These are phyloP conservation scores for Calliphora vicina DNA, from an alignment of 1,140 invertebrate genomes.

Conservation along the genomic window DNA sequence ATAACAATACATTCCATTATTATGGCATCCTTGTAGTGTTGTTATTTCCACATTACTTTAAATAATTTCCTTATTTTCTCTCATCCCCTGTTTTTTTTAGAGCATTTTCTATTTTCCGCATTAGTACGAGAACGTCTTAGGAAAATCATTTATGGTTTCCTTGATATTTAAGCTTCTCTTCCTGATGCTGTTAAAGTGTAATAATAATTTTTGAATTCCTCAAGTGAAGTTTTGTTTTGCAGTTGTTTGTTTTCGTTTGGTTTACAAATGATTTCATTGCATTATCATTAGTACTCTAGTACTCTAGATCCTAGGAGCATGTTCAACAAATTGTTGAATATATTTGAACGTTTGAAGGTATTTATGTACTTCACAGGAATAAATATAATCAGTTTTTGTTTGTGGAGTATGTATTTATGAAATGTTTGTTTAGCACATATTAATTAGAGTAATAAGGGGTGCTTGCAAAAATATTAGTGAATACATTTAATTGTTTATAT, in stretches of 20 bases:
- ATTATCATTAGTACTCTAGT: neutral
- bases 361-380: neutral
- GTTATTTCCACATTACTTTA: conserved; percentile 1
- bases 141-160: conserved; percentile 5
- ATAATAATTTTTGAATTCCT: conserved; percentile 5
- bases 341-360: too few relatives aligned
- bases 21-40: neutral
- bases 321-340: neutral
- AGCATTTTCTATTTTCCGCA: neutral
- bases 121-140: neutral
- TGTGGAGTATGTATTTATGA: neutral
- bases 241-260: neutral
- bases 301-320: neutral
- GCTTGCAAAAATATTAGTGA: too few relatives aligned
- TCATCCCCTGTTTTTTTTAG: neutral
- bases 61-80: neutral
- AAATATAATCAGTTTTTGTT: too few relatives aligned
- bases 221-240: neutral
- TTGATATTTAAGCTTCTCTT: neutral
- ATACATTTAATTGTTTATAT: too few relatives aligned
- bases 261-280: neutral
- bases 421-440: neutral
- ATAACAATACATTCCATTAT: neutral
- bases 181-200: neutral
- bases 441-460: too few relatives aligned